Evolutionary conservation across 2,113 vertebrate genomes (phyloP).

Genomic region (Uria aalge): DNA sequence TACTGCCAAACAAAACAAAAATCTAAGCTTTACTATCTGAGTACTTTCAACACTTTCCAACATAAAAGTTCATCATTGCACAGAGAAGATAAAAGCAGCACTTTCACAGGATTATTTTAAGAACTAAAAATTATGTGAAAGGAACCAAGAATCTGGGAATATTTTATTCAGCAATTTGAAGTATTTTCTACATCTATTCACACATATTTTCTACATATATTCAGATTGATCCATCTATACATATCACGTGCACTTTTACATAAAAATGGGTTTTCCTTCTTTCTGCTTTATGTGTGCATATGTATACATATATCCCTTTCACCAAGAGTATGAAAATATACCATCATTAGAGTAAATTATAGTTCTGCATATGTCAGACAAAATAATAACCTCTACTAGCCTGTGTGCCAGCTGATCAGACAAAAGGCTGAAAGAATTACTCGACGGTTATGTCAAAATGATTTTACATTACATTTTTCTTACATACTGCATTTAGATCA

Average conservation of each 20-base stretch:
- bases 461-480: slow-evolving; percentile 9
- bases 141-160: slow-evolving; percentile 41
- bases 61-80: slow-evolving; percentile 74
- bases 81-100: slow-evolving; percentile 74
- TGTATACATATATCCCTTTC: neutral
- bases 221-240: neutral
- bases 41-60: slow-evolving; percentile 75
- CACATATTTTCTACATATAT: neutral
- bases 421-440: slow-evolving; percentile 30
- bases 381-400: slow-evolving; percentile 22
- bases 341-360: slow-evolving; percentile 38
- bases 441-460: neutral
- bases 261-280: slow-evolving; percentile 1
- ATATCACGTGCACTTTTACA: neutral
- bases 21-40: slow-evolving; percentile 71
- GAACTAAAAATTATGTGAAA: slow-evolving; percentile 59
- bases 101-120: slow-evolving; percentile 68
- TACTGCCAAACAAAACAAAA: slow-evolving; percentile 90
- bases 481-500: neutral
- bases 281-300: neutral
- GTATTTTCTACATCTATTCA: slow-evolving; percentile 10
- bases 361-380: slow-evolving; percentile 9
- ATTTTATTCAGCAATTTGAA: slow-evolving; percentile 54
- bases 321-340: slow-evolving; percentile 17
- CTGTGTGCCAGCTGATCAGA: slow-evolving; percentile 1